Evolutionary conservation across 1,140 invertebrate species (phyloP), one percentile per base, ranked within the genome.

Genomic region (Chelonus insularis): DNA sequence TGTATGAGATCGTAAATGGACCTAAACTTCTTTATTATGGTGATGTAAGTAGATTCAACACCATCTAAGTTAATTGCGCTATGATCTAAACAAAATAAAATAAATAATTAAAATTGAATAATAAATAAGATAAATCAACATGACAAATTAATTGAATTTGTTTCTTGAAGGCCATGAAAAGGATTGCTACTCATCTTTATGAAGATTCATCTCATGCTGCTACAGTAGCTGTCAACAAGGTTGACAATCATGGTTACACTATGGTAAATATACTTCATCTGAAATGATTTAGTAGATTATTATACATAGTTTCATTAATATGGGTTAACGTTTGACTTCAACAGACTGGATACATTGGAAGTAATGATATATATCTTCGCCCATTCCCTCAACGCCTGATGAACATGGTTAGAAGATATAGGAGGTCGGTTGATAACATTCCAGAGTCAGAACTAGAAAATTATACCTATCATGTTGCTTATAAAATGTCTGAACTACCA

Each of bases 311-410:
- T 4, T 1, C 16, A 8, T n/a, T n/a, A 0, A 21, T 21, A 20
- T 47, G 20, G 20, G 18, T 8, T 47, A 7, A 0, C 18, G 18
- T 20, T 47, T 21, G 43, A 8, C 6, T 47, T 45, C 2, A 47
- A 56, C 4, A 25, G 21, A 12, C 25, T 18, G 43, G 37, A 25
- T 12, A 23, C 36, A 39, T 39, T 39, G 36, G 36, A 8, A n/a
- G n/a, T n/a, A n/a, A n/a, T n/a, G 11, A 39, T 11, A 9, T 12
- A 39, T 11, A 39, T 12, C 11, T 62, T 6, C 32, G 20, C 14
- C 52, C 60, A 34, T 25, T 62, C 20, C 60, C 60, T 12, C 11
- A 29, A 9, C 60, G 52, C 25, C 51, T 62, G 2, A 39, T 48
- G 25, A 41, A 55, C 18, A 12, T 52, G 37, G 21, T 16, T 21